Base-by-base conservation (phyloP, 1,140 invertebrate genomes). In the Drosophila nikananu region DNA sequence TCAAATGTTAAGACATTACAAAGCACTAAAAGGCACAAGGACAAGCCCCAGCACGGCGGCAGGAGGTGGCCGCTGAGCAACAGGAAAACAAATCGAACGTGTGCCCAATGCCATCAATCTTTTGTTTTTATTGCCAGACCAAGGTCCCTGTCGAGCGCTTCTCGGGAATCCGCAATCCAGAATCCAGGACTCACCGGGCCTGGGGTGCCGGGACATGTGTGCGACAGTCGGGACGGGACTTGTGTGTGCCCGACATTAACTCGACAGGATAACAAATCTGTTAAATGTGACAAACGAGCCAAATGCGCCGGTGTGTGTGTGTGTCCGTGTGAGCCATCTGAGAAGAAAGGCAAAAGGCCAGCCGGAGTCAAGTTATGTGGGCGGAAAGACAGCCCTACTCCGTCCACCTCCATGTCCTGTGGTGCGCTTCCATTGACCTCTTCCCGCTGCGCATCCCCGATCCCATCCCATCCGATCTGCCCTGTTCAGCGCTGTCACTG, bases 261-360 rank as follows among this genome's bases (percentile, higher is more conserved):
- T 92, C 91, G 91, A 92, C 91, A 92, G 91, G 91, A 92, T 92
- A 92, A 92, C 91, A 92, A 92, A 92, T 92, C 91, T 92, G 91
- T 92, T 92, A 92, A 91, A 92, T 91, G 91, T 92, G 91, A 92
- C 91, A 92, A 92, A 92, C 91, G 91, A 92, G 86, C 82, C 70
- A 73, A 65, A 63, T 51, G 65, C 27, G 42, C 65, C 23, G 49
- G 62, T 44, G 46, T 32, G 61, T 44, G 46, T 32, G 61, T 48
- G 35, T 39, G 79, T 84, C 66, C 80, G 72, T 89, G 67, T 68
- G 63, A 84, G 81, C 68, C 81, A 52, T 78, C 54, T 68, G 25
- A n/a, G 23, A 60, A 60, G 70, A 72, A 71, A 60, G 70, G 54
- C 46, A 60, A 60, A 72, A 73, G 70, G 74, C 70, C 75, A 80